A percentile compares a stretch with the other conserved stretches of the same genome.
These are phyloP conservation scores for Epizoanthus stellaris DNA, from an alignment of 92 coral and sea anemone species.

Conservation along the genomic window DNA sequence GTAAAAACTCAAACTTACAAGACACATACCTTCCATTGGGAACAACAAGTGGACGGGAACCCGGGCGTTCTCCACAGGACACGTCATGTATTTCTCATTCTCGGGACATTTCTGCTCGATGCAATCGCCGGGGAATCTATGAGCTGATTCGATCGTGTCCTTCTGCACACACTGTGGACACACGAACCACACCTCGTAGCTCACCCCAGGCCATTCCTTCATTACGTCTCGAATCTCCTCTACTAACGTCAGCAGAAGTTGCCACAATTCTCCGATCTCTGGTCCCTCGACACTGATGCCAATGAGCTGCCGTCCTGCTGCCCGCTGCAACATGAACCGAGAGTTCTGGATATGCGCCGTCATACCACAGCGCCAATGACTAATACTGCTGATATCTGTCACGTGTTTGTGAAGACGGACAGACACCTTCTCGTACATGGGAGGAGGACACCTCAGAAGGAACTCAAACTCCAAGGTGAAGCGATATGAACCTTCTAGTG, in stretches of 20 bases:
- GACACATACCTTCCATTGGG: conserved; percentile 32
- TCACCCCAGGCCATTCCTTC: conserved; percentile 70
- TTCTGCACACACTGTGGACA: conserved; percentile 68
- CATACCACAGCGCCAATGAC: conserved; percentile 69
- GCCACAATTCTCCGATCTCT: conserved; percentile 53
- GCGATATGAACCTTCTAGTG: background rate
- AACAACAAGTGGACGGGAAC: conserved; percentile 42
- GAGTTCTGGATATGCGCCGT: conserved; percentile 46
- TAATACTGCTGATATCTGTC: conserved; percentile 53
- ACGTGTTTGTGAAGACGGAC: conserved; percentile 63
- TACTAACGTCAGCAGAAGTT: conserved; percentile 43
- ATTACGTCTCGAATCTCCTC: conserved; percentile 44
- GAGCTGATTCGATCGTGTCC: conserved; percentile 43
- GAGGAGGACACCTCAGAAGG: conserved; percentile 54
- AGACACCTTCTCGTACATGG: conserved; percentile 62
- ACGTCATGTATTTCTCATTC: conserved; percentile 51
- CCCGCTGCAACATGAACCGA: conserved; percentile 48
- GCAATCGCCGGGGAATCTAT: conserved; percentile 53
- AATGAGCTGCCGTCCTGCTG: conserved; percentile 32
- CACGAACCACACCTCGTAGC: conserved; percentile 63
- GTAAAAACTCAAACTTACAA: background rate
- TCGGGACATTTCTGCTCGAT: conserved; percentile 23
- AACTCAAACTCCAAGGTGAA: conserved; percentile 66
- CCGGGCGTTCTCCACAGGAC: conserved; percentile 40
- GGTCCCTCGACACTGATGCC: conserved; percentile 58